Conservation (phyloP, 2,888 invertebrate species). For the Helicoverpa assulta region DNA sequence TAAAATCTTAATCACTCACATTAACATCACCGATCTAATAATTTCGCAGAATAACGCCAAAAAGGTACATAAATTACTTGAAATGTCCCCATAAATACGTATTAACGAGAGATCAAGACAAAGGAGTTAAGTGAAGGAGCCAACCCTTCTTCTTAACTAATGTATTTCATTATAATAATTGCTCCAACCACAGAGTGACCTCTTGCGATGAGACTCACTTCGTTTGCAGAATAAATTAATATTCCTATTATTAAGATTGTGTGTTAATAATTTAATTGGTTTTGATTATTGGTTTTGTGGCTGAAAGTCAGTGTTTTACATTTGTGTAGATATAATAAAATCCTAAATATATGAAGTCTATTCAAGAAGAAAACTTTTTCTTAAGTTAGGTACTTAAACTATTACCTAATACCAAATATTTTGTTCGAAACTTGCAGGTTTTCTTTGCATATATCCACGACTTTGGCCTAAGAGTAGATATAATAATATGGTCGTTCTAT, state of each 20-base stretch:
- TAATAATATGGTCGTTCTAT: no score
- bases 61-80: constrained; percentile 53
- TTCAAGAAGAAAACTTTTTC: no score
- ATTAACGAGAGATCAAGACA: constrained; percentile 74
- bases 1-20: constrained; percentile 51
- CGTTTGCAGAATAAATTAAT: constrained; percentile 55
- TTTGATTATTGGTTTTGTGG: no score
- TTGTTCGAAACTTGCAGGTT: no score
- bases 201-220: constrained; percentile 41
- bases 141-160: constrained; percentile 74
- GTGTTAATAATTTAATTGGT: constrained; percentile 55
- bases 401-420: no score
- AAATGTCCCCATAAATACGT: constrained; percentile 70
- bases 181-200: constrained; percentile 59
- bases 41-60: constrained; percentile 42
- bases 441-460: no score
- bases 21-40: constrained; percentile 58
- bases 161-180: constrained; percentile 77
- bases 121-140: constrained; percentile 67
- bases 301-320: no score
- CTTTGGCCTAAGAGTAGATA: no score
- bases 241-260: constrained; percentile 52
- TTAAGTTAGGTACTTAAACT: no score
- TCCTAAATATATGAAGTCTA: no score
- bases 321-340: not conserved